Base-by-base conservation (phyloP, 2,113 vertebrate genomes). In the Chloropsis hardwickii region DNA sequence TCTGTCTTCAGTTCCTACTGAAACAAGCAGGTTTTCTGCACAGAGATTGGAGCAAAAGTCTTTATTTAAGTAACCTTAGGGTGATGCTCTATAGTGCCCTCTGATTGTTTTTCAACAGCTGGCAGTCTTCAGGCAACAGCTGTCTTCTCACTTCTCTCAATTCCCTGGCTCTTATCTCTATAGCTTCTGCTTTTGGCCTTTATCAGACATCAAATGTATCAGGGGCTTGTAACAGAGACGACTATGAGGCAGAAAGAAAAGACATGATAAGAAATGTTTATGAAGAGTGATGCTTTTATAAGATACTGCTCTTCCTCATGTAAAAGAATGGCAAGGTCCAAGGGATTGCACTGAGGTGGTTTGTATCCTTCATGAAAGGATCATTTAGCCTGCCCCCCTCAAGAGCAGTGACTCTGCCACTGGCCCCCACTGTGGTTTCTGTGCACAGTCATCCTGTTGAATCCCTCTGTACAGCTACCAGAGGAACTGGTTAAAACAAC, bases 131-230 rank as follows among this genome's bases (percentile, higher is more conserved):
- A 95, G 67, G 61, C 85, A 87, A 74, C 91, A 84, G 95, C 92
- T 92, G 89, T 78, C 72, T 92, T 95, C 83, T 84, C 39, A 76
- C 58, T 88, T 82, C 72, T 94, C 85, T 83, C 91, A 86, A 53
- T 71, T 93, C 47, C 48, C 44, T 81, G 29, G 22, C 44, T 95
- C 77, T 96, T 95, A 94, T 96, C 95, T 94, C 78, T 62, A 51
- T 47, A 88, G 95, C 88, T 96, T 94, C 96, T 97, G 94, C 94
- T 96, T 94, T 96, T 72, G 80, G 67, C 67, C 60, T 81, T 94
- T 90, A 95, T 93, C 88, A 94, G 78, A 42, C 72, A 80, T 66
- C 78, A 92, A 67, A 92, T 33, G 18, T 76, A 85, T 78, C 77
- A 87, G 39, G n/a, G 29, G 40, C 39, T 78, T 95, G 64, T 86